phyloP scores from a whole-genome alignment of 1,140 invertebrate species.

The Drosophila novamexicana region DNA sequence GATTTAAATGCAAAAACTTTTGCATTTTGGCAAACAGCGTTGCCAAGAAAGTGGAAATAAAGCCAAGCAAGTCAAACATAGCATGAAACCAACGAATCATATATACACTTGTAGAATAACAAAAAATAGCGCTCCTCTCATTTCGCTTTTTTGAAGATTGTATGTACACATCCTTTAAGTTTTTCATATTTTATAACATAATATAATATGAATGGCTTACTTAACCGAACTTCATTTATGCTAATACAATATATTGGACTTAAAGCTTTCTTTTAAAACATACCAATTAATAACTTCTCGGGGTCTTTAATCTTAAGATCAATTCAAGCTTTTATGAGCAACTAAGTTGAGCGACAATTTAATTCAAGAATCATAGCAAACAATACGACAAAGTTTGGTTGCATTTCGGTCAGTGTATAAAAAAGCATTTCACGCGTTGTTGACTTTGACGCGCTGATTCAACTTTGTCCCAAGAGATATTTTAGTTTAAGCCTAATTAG shows the following conservation, averaged over 20 bases:
- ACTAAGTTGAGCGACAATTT: no score
- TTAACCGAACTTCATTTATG: no score
- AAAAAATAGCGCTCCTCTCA: background rate
- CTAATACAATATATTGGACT: no score
- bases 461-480: slow-evolving; percentile 46
- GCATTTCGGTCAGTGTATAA: slow-evolving; percentile 12
- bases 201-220: no score
- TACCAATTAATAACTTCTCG: no score
- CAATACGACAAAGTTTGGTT: background rate
- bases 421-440: slow-evolving; percentile 69
- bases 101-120: slow-evolving; percentile 18
- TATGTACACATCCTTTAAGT: no score
- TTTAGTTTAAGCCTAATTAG: slow-evolving; percentile 69
- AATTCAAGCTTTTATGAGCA: no score
- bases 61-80: slow-evolving; percentile 2
- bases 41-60: slow-evolving; percentile 50
- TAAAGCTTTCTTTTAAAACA: no score
- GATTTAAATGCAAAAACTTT: slow-evolving; percentile 67
- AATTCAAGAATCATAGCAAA: background rate
- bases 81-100: background rate
- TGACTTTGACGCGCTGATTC: slow-evolving; percentile 63
- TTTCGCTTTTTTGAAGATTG: no score
- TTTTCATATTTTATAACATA: no score
- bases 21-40: slow-evolving; percentile 46
- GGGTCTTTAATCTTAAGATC: no score